These are phyloP conservation scores for Bombylius major DNA, from an alignment of 2,888 invertebrate species.

Conservation along the genomic window DNA sequence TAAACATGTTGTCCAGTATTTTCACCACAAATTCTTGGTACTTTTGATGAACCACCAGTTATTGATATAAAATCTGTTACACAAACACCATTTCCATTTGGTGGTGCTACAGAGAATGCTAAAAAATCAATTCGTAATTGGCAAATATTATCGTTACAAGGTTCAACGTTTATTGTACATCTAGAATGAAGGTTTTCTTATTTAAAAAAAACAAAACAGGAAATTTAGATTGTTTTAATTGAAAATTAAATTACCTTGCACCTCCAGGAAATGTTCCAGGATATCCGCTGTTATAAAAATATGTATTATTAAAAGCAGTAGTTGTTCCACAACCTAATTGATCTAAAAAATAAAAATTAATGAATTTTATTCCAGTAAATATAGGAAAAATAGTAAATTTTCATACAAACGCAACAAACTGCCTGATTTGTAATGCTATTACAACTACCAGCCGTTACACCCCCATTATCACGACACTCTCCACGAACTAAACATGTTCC, in stretches of 20 bases:
- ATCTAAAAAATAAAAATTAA: slow-evolving; percentile 38
- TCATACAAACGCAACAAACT: slow-evolving; percentile 64
- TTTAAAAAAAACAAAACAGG: neutral
- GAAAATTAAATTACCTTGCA: slow-evolving; percentile 23
- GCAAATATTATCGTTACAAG: slow-evolving; percentile 44
- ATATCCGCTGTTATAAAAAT: slow-evolving; percentile 67
- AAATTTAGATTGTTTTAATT: neutral
- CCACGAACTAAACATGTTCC: slow-evolving; percentile 68
- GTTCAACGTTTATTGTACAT: slow-evolving; percentile 58
- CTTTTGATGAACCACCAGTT: slow-evolving; percentile 52
- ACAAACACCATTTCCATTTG: slow-evolving; percentile 60
- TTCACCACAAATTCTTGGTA: slow-evolving; percentile 65
- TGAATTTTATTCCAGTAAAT: too few species aligned
- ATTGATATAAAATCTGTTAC: slow-evolving; percentile 55
- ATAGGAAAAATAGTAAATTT: neutral
- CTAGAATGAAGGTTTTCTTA: slow-evolving; percentile 23
- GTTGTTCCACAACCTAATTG: slow-evolving; percentile 57
- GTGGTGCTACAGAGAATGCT: slow-evolving; percentile 57
- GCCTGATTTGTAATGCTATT: slow-evolving; percentile 53
- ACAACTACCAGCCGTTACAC: slow-evolving; percentile 59
- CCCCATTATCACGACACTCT: slow-evolving; percentile 59
- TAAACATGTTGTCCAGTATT: slow-evolving; percentile 69
- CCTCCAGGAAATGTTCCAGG: slow-evolving; percentile 58
- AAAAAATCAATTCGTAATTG: slow-evolving; percentile 68
- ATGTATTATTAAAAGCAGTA: slow-evolving; percentile 66